These are phyloP conservation scores for Mastigias papua DNA, from an alignment of 30 jellyfish, hydroid and myxozoan genomes.

Conservation along the genomic window DNA sequence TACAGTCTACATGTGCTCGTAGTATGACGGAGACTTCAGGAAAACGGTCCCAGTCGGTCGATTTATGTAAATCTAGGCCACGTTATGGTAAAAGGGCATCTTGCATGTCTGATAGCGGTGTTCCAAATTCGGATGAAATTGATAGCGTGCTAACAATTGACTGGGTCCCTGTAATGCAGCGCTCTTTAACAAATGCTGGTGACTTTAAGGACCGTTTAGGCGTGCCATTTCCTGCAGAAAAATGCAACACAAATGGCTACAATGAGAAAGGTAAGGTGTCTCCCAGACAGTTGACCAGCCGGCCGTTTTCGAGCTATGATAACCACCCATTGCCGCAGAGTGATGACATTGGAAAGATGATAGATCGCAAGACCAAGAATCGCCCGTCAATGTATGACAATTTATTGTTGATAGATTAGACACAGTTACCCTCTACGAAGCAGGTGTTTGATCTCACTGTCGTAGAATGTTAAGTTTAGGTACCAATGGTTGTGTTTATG, in stretches of 20 bases:
- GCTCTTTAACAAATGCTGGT: constrained; percentile 56
- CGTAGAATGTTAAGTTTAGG: background rate
- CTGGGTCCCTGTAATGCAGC: constrained; percentile 91
- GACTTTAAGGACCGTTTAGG: constrained; percentile 5
- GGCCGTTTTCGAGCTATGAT: constrained; percentile 80
- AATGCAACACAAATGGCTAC: background rate
- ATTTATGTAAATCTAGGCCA: background rate
- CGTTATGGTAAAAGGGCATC: constrained; percentile 28
- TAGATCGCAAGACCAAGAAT: constrained; percentile 26
- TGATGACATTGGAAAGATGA: background rate
- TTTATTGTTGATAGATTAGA: constrained; percentile 38
- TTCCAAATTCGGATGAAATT: constrained; percentile 26
- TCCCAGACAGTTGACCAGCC: constrained; percentile 38
- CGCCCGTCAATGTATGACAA: constrained; percentile 76
- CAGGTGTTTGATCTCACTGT: background rate
- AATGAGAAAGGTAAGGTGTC: constrained; percentile 24
- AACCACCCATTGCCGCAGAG: constrained; percentile 70
- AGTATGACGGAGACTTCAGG: background rate
- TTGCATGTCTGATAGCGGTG: constrained; percentile 56
- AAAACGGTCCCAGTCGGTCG: constrained; percentile 58
- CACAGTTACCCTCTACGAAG: background rate
- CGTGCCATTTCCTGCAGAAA: constrained; percentile 3
- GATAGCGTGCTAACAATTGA: constrained; percentile 40
- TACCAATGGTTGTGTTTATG: background rate
- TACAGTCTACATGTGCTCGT: constrained; percentile 17